Evolutionary conservation across 2,113 vertebrate genomes (phyloP), one percentile per base, ranked within the genome.

Genomic region (Craseonycteris thonglongyai): DNA sequence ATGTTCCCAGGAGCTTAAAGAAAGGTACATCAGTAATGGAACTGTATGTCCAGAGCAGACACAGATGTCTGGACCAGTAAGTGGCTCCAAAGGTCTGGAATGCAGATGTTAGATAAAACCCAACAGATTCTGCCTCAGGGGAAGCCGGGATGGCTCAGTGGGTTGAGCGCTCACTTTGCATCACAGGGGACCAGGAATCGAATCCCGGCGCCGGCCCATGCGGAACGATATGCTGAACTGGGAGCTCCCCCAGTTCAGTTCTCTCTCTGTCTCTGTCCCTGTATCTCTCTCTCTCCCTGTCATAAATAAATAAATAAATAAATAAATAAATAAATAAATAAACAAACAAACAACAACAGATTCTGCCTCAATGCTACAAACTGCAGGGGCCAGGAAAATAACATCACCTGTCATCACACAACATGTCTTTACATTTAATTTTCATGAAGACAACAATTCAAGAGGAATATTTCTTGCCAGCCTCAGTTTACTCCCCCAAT

Each of bases 361-460:
- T 28, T 66, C 33, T 40, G 10, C 33, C 78, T n/a, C 72, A 40
- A 14, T 8, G 22, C 35, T 7, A 79, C 47, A 8, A 95, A 79
- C n/a, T 15, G 49, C 8, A 75, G 78, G 47, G 30, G 15, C 16
- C 59, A 85, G 7, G 35, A 85, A 78, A 76, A 76, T 2, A 90
- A 47, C 1, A 66, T 30, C 33, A 58, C 14, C 11, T 80, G 45
- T 47, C 69, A 79, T 75, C 92, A 61, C 19, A 51, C 0, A 35
- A n/a, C 63, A 68, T 19, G 18, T n/a, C 45, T 76, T 90, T 38
- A 87, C 21, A 91, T 56, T 81, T 76, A 59, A 54, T 88, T 66
- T 95, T 92, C 56, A 81, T 42, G 47, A 96, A 90, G 51, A 80
- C 15, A 69, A 79, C 3, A 74, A 69, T 30, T 83, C 54, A 93